Conservation (phyloP, 2,797 vertebrate genomes). For the Halcyon smyrnensis region DNA sequence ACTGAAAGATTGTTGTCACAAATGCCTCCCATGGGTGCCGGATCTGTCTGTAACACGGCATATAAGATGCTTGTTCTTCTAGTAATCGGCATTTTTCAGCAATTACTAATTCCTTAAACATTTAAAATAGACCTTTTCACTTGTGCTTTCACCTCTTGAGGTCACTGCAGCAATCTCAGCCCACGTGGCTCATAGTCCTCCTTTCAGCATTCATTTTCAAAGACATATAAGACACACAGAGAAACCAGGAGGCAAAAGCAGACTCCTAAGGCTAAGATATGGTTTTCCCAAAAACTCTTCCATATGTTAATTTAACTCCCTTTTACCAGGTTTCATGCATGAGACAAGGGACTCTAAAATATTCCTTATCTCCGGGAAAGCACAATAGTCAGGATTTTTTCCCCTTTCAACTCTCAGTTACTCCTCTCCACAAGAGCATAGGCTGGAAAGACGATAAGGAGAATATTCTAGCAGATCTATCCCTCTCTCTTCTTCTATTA, state of each 20-base stretch:
- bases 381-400: conserved; percentile 56
- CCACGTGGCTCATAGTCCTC: neutral
- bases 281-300: conserved; percentile 19
- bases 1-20: conserved; percentile 69
- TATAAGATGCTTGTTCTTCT: conserved; percentile 39
- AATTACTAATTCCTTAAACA: conserved; percentile 66
- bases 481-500: conserved; percentile 36
- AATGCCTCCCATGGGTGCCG: conserved; percentile 54
- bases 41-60: conserved; percentile 20
- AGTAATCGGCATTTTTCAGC: conserved; percentile 45
- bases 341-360: conserved; percentile 57
- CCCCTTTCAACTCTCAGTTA: conserved; percentile 47
- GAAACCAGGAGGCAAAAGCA: conserved; percentile 43
- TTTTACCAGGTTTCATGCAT: conserved; percentile 23
- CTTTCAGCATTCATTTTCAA: conserved; percentile 39
- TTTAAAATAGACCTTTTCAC: conserved; percentile 62
- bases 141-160: conserved; percentile 41
- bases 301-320: conserved; percentile 41
- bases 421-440: conserved; percentile 20
- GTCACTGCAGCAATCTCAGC: conserved; percentile 22
- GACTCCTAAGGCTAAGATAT: conserved; percentile 36
- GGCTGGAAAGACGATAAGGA: conserved; percentile 28
- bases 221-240: conserved; percentile 18
- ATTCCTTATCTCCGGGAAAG: conserved; percentile 52
- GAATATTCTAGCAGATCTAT: conserved; percentile 37